phyloP scores from a whole-genome alignment of 2,113 vertebrate species.

The Limnothrissa miodon region DNA sequence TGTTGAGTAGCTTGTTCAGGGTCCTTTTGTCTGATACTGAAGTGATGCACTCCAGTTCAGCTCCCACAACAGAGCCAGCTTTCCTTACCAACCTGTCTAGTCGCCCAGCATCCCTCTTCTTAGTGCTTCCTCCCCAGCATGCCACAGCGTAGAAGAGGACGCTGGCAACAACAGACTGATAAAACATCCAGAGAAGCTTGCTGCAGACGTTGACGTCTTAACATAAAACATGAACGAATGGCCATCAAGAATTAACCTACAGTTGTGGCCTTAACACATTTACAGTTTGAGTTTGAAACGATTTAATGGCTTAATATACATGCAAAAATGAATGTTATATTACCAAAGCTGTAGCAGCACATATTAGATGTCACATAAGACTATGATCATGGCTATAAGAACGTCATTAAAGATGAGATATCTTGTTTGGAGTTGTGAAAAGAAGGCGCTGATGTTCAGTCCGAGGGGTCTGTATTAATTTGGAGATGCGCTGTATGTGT shows the following conservation, averaged over 20 bases:
- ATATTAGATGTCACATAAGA: background rate
- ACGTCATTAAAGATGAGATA: background rate
- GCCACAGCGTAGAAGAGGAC: no score
- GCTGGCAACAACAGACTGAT: no score
- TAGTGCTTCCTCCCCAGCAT: no score
- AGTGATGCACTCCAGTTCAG: no score
- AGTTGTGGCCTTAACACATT: background rate
- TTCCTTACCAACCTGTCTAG: no score
- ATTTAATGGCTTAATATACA: background rate
- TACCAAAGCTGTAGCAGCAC: background rate
- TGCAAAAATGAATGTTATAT: background rate
- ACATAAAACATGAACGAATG: background rate
- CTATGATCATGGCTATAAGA: background rate
- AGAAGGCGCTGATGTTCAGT: background rate
- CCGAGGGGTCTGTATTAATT: background rate
- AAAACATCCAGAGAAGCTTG: no score
- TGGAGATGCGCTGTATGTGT: background rate
- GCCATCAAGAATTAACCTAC: no score
- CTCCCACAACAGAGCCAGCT: no score
- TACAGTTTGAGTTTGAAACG: background rate
- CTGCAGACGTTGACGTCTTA: no score
- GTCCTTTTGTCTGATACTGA: no score
- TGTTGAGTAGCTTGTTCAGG: no score
- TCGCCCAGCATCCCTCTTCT: no score
- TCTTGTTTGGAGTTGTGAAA: background rate